Percentiles rank a stretch among this genome's conserved stretches.
These are phyloP conservation scores for Drosophila lacicola DNA, from an alignment of 2,888 invertebrate genomes.

Conservation along the genomic window DNA sequence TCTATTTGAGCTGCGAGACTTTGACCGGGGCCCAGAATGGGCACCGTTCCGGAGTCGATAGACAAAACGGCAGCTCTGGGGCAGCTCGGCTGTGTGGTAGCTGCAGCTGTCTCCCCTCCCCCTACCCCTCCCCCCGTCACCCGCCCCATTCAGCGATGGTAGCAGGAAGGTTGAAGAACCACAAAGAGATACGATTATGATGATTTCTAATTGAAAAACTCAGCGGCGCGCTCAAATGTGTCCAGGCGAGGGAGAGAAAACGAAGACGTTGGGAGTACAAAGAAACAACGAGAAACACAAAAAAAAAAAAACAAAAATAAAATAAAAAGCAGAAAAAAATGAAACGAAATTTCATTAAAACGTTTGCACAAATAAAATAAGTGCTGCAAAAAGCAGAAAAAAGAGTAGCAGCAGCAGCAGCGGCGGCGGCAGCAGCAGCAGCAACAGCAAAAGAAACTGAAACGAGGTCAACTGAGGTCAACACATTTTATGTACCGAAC, in stretches of 20 bases:
- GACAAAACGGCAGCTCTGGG: conserved; percentile 35
- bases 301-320: conserved; percentile 16
- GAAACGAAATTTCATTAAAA: conserved; percentile 78
- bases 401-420: conserved; percentile 41
- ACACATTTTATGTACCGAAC: conserved; percentile 83
- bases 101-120: conserved; percentile 23
- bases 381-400: conserved; percentile 69
- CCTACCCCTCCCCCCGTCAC: neutral
- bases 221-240: conserved; percentile 59
- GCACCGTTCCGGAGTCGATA: conserved; percentile 24
- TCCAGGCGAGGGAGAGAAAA: conserved; percentile 45
- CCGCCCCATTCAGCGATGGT: neutral
- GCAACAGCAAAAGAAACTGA: conserved; percentile 74
- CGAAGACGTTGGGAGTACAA: conserved; percentile 47
- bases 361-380: conserved; percentile 80
- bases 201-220: conserved; percentile 79
- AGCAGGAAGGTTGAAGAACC: conserved; percentile 53
- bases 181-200: conserved; percentile 72
- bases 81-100: conserved; percentile 31
- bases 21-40: conserved; percentile 39
- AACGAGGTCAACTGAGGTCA: conserved; percentile 84
- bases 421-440: conserved; percentile 31
- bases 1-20: conserved; percentile 39
- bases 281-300: conserved; percentile 37
- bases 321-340: conserved; percentile 44